phyloP scores from a whole-genome alignment of 1,140 invertebrate genomes.

The Orchesella cincta region DNA sequence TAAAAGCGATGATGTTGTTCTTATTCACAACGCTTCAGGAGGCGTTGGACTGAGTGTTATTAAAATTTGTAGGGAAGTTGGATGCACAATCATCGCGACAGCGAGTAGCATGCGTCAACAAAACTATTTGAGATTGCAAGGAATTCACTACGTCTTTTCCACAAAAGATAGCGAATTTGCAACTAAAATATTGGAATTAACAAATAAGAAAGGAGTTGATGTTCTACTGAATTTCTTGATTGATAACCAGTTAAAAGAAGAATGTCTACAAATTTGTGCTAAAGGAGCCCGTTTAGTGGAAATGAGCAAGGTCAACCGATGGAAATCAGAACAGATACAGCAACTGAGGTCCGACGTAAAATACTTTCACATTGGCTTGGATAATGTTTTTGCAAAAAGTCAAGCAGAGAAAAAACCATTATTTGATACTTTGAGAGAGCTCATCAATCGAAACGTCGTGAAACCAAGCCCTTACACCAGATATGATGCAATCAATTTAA shows the following conservation, averaged over 20 bases:
- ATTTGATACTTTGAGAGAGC: background rate
- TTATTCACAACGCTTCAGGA: conserved; percentile 67
- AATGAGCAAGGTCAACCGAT: conserved; percentile 38
- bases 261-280: conserved; percentile 7
- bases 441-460: too few species aligned
- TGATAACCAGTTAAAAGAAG: conserved; percentile 35
- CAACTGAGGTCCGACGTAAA: conserved; percentile 34
- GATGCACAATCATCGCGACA: conserved; percentile 42
- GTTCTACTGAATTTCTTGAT: conserved; percentile 39
- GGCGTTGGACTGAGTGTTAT: conserved; percentile 64
- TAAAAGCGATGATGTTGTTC: conserved; percentile 60
- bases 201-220: conserved; percentile 31
- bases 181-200: conserved; percentile 7
- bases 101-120: conserved; percentile 27
- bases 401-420: background rate
- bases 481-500: background rate
- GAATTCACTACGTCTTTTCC: conserved; percentile 33
- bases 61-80: conserved; percentile 61
- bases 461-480: too few species aligned
- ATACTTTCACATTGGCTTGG: conserved; percentile 34
- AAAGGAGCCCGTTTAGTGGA: conserved; percentile 34
- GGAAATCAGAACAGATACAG: conserved; percentile 26
- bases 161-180: conserved; percentile 27
- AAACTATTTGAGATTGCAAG: conserved; percentile 6
- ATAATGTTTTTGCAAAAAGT: too few species aligned